These are phyloP conservation scores for Oxytorus armatus DNA, from an alignment of 2,888 invertebrate genomes.

Conservation along the genomic window DNA sequence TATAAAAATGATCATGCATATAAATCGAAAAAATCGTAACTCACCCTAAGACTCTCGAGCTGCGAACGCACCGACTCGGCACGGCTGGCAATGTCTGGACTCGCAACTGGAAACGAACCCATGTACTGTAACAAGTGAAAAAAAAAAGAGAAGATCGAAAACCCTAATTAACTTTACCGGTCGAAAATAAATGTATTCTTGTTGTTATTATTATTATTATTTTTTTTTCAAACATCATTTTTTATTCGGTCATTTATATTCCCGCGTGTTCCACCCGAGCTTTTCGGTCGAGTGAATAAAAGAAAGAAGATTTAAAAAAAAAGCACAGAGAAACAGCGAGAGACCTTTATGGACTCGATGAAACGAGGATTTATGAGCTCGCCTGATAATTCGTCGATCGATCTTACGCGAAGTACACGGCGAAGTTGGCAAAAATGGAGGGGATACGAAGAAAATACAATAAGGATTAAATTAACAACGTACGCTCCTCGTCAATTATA, in stretches of 20 bases:
- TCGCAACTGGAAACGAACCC: constrained; percentile 91
- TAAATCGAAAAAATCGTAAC: constrained; percentile 73
- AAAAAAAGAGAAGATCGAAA: constrained; percentile 39
- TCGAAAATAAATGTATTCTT: constrained; percentile 22
- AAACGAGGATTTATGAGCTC: constrained; percentile 62
- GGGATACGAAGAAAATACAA: constrained; percentile 3
- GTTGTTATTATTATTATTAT: too few species aligned
- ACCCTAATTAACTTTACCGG: constrained; percentile 47
- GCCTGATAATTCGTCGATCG: constrained; percentile 61
- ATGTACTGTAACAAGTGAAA: constrained; percentile 88
- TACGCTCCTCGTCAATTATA: constrained; percentile 28
- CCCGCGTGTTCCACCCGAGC: constrained; percentile 2
- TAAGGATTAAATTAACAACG: constrained; percentile 42
- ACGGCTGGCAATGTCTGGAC: constrained; percentile 88
- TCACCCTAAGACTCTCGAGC: constrained; percentile 88
- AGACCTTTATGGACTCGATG: constrained; percentile 44
- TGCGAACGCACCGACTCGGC: constrained; percentile 88
- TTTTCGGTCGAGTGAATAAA: constrained; percentile 4
- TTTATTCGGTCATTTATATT: constrained; percentile 42
- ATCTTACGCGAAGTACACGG: constrained; percentile 50
- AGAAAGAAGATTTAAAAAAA: too few species aligned
- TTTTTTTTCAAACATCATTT: constrained; percentile 11
- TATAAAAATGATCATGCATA: constrained; percentile 12
- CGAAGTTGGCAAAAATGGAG: constrained; percentile 38
- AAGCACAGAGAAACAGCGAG: not conserved